Evolutionary conservation across 35 echinoderm and acorn worm species (phyloP).

Genomic region (Chiridota heheva): DNA sequence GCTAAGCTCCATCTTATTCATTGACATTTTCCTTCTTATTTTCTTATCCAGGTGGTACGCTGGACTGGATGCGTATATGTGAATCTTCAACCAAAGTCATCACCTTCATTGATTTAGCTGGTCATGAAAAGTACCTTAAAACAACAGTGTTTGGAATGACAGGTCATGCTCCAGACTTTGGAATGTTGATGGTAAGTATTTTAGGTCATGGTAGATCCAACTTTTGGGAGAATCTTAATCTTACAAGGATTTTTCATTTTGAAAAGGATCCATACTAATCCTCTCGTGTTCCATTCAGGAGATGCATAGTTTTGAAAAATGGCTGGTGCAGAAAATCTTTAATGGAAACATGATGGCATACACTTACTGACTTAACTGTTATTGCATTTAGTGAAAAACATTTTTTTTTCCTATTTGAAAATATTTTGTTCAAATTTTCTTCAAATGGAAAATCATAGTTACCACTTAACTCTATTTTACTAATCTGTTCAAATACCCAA

Average conservation of each 20-base stretch:
- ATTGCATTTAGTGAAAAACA: neutral
- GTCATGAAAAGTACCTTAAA: slow-evolving; percentile 97
- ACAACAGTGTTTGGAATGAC: slow-evolving; percentile 99
- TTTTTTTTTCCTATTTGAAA: neutral
- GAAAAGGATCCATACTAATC: too few relatives aligned
- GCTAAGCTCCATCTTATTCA: too few relatives aligned
- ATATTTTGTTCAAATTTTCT: neutral
- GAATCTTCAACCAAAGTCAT: slow-evolving; percentile 91
- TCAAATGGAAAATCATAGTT: slow-evolving; percentile 11
- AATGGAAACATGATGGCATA: neutral
- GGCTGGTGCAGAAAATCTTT: neutral
- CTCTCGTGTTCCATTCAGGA: too few relatives aligned
- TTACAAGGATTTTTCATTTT: too few relatives aligned
- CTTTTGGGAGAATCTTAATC: too few relatives aligned
- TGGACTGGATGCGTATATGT: slow-evolving; percentile 97
- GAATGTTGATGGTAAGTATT: slow-evolving; percentile 95
- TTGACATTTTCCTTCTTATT: too few relatives aligned
- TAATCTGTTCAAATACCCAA: too few relatives aligned
- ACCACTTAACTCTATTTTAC: too few relatives aligned
- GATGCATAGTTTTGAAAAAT: too few relatives aligned
- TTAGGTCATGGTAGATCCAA: too few relatives aligned
- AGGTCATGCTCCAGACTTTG: slow-evolving; percentile 93
- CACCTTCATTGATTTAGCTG: slow-evolving; percentile 97
- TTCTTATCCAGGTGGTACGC: slow-evolving; percentile 82
- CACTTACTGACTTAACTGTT: neutral